Percentiles rank a stretch among this genome's conserved stretches.
phyloP scores from a whole-genome alignment of 2,888 invertebrate species.

The Oligia fasciuncula region DNA sequence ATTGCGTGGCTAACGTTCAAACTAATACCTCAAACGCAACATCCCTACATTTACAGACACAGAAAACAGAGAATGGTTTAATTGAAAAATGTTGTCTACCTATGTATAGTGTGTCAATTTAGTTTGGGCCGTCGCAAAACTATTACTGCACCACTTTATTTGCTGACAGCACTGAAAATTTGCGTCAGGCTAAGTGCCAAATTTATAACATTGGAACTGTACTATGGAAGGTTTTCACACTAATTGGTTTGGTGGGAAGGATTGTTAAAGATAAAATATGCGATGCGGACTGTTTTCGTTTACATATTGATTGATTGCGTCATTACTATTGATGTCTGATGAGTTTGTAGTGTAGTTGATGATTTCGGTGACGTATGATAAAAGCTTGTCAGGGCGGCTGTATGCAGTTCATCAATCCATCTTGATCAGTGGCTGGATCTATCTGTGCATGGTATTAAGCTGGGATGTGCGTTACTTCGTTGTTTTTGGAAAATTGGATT shows the following conservation, averaged over 20 bases:
- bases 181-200: conserved; percentile 90
- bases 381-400: conserved; percentile 43
- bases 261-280: conserved; percentile 90
- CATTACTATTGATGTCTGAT: conserved; percentile 75
- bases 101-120: conserved; percentile 80
- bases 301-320: conserved; percentile 88
- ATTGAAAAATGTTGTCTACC: conserved; percentile 76
- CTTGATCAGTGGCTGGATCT: conserved; percentile 38
- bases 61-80: conserved; percentile 65
- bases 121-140: conserved; percentile 83
- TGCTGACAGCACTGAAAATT: conserved; percentile 88
- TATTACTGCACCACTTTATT: conserved; percentile 87
- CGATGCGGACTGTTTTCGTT: conserved; percentile 88
- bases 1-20: conserved; percentile 30
- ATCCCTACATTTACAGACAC: conserved; percentile 47
- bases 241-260: conserved; percentile 88
- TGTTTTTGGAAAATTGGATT: conserved; percentile 34
- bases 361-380: conserved; percentile 45
- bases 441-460: conserved; percentile 22
- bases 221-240: conserved; percentile 87
- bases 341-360: conserved; percentile 40
- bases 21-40: conserved; percentile 46
- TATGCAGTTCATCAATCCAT: conserved; percentile 50
- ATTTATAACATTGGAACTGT: conserved; percentile 87
- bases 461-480: conserved; percentile 15